Evolutionary conservation across 30 jellyfish, hydroid and myxozoan genomes (phyloP).

Genomic region (Aurelia aurita): DNA sequence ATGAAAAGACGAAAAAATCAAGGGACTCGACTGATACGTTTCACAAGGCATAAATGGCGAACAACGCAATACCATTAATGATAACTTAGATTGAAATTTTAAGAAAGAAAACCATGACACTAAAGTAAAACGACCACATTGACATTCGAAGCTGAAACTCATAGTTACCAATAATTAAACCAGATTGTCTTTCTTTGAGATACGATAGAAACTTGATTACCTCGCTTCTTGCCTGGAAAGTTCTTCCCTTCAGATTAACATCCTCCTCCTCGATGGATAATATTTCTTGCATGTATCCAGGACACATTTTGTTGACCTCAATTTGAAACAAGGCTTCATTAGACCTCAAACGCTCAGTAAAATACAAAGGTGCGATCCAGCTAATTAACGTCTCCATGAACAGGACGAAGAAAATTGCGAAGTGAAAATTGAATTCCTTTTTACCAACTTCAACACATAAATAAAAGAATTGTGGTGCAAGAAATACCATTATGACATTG

Average conservation of each 20-base stretch:
- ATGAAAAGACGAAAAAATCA: too few relatives aligned
- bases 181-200: slow-evolving; percentile 47
- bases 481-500: slow-evolving; percentile 21
- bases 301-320: slow-evolving; percentile 46
- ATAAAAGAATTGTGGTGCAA: slow-evolving; percentile 26
- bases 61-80: too few relatives aligned
- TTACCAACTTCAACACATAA: slow-evolving; percentile 10
- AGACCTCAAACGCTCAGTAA: slow-evolving; percentile 39
- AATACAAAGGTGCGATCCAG: slow-evolving; percentile 45
- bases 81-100: background rate
- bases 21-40: too few relatives aligned
- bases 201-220: slow-evolving; percentile 39
- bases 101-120: slow-evolving; percentile 22
- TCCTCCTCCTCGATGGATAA: background rate
- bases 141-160: slow-evolving; percentile 47
- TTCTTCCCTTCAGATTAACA: background rate
- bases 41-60: too few relatives aligned
- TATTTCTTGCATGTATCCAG: slow-evolving; percentile 1
- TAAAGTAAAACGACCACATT: slow-evolving; percentile 46
- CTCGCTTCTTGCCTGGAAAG: slow-evolving; percentile 44
- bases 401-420: background rate
- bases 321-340: slow-evolving; percentile 19
- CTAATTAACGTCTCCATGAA: background rate
- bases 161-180: slow-evolving; percentile 61
- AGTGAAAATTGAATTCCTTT: background rate